Evolutionary conservation across 2,888 invertebrate species (phyloP), one percentile per base, ranked within the genome.

Genomic region (Drosophila leonis): DNA sequence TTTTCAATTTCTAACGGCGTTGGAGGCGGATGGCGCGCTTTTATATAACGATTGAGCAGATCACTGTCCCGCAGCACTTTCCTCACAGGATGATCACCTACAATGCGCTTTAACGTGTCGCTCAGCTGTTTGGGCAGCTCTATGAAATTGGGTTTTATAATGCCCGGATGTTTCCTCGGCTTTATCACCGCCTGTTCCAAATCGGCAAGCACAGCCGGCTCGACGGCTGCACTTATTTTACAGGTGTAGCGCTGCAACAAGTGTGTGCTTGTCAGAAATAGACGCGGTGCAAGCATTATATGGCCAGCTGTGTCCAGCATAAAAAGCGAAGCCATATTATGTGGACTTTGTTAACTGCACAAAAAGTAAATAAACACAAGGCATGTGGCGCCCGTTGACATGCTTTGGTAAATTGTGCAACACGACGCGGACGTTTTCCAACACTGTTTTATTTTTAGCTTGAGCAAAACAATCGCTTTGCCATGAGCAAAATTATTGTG

Each of bases 91-190:
- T 94, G 92, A 91, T 96, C 96, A 83, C 94, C 93, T 76, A 94
- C 88, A 75, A 95, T 93, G 48, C 93, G 92, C 80, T 93, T 88
- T 15, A 96, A 94, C 4, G 95, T 94, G 27, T 94, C 93, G 29
- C 93, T 90, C 66, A 97, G 94, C 66, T 95, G 94, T 1, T 94
- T 92, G 0, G 97, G 97, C 15, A 97, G 87, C 4, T 91, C 73
- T 0, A 95, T 93, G 2, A 93, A 89, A 80, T 93, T 94, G 1
- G 94, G 92, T 74, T 94, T 94, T 1, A 95, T 92, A 52, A 95
- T 94, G 31, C 97, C 97, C 0, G 97, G 96, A 93, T 97, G 97
- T 66, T 95, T 94, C 59, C 95, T 94, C 0, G 96, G 95, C 91
- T 96, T 96, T 0, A 92, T 42, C 37, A 83, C 83, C 0, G 82